Evolutionary conservation across 37 sponge, comb jelly and placozoan genomes (phyloP), one percentile per base, ranked within the genome.

Genomic region (Aplysina aerophoba): DNA sequence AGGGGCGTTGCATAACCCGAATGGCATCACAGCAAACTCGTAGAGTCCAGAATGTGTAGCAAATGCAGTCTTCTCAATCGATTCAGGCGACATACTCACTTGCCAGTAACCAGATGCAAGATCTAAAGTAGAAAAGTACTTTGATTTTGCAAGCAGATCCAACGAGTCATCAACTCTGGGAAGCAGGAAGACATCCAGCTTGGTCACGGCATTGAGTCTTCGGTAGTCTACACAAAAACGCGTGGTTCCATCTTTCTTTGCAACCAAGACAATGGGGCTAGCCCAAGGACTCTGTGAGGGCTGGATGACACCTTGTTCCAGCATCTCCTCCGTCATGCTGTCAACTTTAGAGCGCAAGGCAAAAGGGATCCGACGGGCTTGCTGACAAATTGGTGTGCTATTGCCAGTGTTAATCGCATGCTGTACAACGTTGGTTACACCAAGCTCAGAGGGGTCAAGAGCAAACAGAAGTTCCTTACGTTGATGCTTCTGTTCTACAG

Each of bases 201-300:
- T 88, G 21, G 89, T 88, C 11, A 83, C 50, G 16, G 38, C 31
- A 64, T 92, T 92, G 16, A 89, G 30, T 44, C 60, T 24, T 22
- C 89, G 85, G 57, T 92, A 92, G 56, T 90, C 90, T 0, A 90
- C 80, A 77, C 87, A 81, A n/a, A 93, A 81, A 0, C 91, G 77
- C 15, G 54, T 59, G 24, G 57, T 58, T 20, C 88, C 88, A 28
- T 80, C 77, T 61, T 65, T 84, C 59, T 92, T 92, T 24, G 39
- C 58, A 12, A 88, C 89, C 54, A 92, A 56, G 0, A 88, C 86
- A 21, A 92, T 54, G 5, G 89, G 89, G 39, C 88, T 81, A 19
- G 87, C 85, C 93, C 93, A 89, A 12, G 89, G 87, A 22, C 87
- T 86, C 21, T 30, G 22, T 0, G 89, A 89, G 5, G 85, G 93